Conservation (phyloP, 1,140 invertebrate genomes). For the Medauroidea extradentata region DNA sequence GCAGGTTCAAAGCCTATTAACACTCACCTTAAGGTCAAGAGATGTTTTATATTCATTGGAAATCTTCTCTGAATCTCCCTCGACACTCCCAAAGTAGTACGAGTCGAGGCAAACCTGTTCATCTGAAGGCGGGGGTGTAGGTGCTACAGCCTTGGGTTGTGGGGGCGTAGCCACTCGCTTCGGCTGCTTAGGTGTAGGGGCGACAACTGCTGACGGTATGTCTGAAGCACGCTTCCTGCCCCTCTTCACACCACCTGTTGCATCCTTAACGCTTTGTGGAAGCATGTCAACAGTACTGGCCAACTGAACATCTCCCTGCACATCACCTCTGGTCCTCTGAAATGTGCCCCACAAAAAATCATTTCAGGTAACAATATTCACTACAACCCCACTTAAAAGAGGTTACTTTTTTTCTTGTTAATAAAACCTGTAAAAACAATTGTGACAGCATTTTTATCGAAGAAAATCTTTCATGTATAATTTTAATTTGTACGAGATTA, state of each 20-base stretch:
- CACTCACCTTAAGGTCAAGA: conserved; percentile 3
- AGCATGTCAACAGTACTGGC: conserved; percentile 12
- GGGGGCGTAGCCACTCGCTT: conserved; percentile 16
- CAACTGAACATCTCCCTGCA: background rate
- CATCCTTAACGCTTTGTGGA: conserved; percentile 10
- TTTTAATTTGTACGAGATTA: too few species aligned
- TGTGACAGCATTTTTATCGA: too few species aligned
- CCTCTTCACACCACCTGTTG: conserved; percentile 11
- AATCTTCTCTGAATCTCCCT: conserved; percentile 28
- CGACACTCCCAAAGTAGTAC: conserved; percentile 56
- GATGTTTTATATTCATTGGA: conserved; percentile 12
- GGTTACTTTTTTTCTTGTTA: too few species aligned
- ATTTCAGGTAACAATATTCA: too few species aligned
- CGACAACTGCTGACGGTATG: conserved; percentile 12
- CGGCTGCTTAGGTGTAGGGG: conserved; percentile 19
- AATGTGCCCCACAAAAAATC: too few species aligned
- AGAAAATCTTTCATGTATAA: too few species aligned
- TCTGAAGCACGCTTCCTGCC: conserved; percentile 12
- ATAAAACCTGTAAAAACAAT: too few species aligned
- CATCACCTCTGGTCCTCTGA: too few species aligned
- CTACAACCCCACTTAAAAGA: too few species aligned
- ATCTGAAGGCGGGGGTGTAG: background rate
- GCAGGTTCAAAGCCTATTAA: too few species aligned
- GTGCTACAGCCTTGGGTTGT: background rate
- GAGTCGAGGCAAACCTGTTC: conserved; percentile 40